Percentiles rank a stretch among this genome's conserved stretches.
These are phyloP conservation scores for Drosophila lutescens DNA, from an alignment of 2,888 invertebrate genomes.

Conservation along the genomic window DNA sequence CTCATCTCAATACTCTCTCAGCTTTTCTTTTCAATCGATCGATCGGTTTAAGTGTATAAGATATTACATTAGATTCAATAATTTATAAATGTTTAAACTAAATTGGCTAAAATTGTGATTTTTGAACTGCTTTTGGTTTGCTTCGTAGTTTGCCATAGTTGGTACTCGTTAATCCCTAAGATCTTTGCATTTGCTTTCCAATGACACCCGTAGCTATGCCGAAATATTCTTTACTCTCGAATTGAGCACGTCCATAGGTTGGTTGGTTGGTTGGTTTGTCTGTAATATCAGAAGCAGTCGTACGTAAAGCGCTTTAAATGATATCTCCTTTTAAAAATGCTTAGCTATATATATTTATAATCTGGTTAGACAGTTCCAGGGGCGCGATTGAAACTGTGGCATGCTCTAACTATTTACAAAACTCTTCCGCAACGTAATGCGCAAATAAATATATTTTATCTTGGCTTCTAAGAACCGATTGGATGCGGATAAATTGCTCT, in stretches of 20 bases:
- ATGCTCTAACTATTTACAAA: constrained; percentile 46
- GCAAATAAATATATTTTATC: constrained; percentile 28
- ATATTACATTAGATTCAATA: constrained; percentile 56
- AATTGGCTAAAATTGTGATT: constrained; percentile 77
- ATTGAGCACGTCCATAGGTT: constrained; percentile 62
- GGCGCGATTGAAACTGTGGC: constrained; percentile 22
- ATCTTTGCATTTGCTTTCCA: constrained; percentile 43
- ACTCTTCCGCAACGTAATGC: constrained; percentile 7
- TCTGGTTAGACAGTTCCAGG: constrained; percentile 20
- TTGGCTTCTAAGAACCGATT: constrained; percentile 20
- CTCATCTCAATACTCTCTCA: not conserved
- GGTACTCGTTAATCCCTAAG: constrained; percentile 48
- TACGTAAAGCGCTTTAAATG: constrained; percentile 43
- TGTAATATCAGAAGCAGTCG: constrained; percentile 68
- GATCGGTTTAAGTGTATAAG: constrained; percentile 48
- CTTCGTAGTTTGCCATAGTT: constrained; percentile 70
- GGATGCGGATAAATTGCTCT: constrained; percentile 28
- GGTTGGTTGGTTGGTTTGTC: constrained; percentile 45
- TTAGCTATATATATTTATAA: constrained; percentile 62
- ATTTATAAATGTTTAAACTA: constrained; percentile 76
- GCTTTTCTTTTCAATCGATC: constrained; percentile 32
- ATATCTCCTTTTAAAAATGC: constrained; percentile 55
- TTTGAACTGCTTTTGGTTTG: constrained; percentile 80
- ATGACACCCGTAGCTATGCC: constrained; percentile 60
- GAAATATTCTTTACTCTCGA: constrained; percentile 50